Evolutionary conservation across 2,797 vertebrate species (phyloP).

Genomic region (Spinus olivaceus): DNA sequence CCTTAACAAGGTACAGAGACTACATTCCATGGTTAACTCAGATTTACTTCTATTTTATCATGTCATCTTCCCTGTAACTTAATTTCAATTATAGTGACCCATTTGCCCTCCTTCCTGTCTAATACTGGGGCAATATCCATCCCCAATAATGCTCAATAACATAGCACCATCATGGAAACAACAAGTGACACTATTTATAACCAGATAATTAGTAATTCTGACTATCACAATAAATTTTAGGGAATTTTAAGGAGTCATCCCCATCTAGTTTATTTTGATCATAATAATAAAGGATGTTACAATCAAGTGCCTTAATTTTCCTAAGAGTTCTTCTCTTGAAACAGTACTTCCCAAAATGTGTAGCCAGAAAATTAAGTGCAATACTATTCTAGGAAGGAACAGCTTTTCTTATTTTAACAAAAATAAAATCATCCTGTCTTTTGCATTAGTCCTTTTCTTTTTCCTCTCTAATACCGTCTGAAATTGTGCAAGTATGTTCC

Average conservation of each 20-base stretch:
- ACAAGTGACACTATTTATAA: background rate
- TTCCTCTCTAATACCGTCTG: background rate
- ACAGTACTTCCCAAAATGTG: background rate
- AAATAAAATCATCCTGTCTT: background rate
- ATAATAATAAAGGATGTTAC: background rate
- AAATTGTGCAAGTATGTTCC: background rate
- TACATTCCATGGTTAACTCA: background rate
- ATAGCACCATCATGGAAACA: background rate
- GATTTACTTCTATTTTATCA: background rate
- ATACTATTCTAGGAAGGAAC: background rate
- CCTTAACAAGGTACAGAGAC: background rate
- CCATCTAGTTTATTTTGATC: background rate
- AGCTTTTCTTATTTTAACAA: background rate
- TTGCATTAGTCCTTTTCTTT: background rate
- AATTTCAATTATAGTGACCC: background rate
- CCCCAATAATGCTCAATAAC: background rate
- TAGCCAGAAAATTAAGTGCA: slow-evolving; percentile 14
- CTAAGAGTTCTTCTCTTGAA: background rate
- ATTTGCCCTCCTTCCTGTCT: background rate
- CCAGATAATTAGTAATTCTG: background rate
- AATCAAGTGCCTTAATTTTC: background rate
- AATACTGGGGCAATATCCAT: background rate
- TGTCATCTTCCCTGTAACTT: background rate
- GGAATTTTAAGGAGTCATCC: background rate
- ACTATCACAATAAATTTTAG: background rate